Percentiles rank a stretch among this genome's conserved stretches.
These are phyloP conservation scores for Elanoides forficatus DNA, from an alignment of 2,113 vertebrate species.

Conservation along the genomic window DNA sequence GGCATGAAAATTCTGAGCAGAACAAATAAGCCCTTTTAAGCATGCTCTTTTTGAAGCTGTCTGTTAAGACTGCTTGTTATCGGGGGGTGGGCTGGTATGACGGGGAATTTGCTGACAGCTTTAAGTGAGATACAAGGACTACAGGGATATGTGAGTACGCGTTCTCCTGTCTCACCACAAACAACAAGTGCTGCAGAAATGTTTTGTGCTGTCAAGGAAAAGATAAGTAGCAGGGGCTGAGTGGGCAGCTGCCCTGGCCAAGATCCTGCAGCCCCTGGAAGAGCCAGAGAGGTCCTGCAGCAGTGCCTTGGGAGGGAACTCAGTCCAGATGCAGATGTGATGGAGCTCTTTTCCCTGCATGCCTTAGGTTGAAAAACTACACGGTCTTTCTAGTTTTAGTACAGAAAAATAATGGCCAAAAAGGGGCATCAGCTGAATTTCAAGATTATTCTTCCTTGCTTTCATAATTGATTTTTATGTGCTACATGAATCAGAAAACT, in stretches of 20 bases:
- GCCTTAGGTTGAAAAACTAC: background rate
- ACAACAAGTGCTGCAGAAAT: background rate
- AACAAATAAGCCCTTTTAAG: background rate
- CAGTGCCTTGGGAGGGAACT: background rate
- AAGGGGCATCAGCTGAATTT: background rate
- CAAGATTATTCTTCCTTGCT: background rate
- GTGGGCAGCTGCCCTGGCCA: background rate
- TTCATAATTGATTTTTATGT: background rate
- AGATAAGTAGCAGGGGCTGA: background rate
- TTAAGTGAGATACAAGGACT: background rate
- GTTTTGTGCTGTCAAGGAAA: background rate
- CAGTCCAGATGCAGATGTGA: background rate
- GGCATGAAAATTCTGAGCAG: background rate
- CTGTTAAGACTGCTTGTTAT: background rate
- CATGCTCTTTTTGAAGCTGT: background rate
- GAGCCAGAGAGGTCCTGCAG: rapidly evolving
- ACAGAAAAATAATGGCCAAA: background rate
- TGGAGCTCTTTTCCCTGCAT: background rate
- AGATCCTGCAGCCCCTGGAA: background rate
- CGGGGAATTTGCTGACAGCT: background rate
- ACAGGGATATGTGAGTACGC: background rate
- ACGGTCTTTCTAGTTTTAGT: background rate
- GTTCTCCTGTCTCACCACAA: background rate
- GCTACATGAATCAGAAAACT: background rate
- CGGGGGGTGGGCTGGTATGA: background rate